Evolutionary conservation across 2,888 invertebrate genomes (phyloP).

Genomic region (Himalopsyche kuldschensis): DNA sequence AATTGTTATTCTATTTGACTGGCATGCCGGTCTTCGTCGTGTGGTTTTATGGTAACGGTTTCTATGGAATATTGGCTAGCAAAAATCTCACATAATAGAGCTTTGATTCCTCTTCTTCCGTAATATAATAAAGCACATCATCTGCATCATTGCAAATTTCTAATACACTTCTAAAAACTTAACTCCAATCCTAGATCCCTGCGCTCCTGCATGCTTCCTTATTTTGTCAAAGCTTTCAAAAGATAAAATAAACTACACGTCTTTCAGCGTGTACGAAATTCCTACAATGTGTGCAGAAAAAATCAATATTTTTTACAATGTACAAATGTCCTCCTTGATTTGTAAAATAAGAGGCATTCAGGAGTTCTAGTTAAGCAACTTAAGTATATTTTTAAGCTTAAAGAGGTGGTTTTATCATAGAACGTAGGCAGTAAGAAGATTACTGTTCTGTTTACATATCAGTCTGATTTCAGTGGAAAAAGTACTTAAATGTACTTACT

Average conservation of each 20-base stretch:
- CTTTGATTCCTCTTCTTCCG: background rate
- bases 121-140: background rate
- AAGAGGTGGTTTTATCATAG: background rate
- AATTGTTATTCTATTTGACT: background rate
- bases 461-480: too few relatives aligned
- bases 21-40: too few relatives aligned
- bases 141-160: background rate
- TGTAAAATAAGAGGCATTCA: conserved; percentile 27
- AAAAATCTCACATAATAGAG: background rate
- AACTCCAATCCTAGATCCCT: background rate
- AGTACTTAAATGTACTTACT: too few relatives aligned
- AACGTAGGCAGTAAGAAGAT: background rate
- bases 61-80: background rate
- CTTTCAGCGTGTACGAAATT: background rate
- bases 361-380: conserved; percentile 11
- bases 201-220: conserved; percentile 31
- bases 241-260: background rate
- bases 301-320: background rate
- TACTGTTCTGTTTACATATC: too few relatives aligned
- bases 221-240: conserved; percentile 20
- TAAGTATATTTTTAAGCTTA: background rate
- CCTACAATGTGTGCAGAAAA: conserved; percentile 33
- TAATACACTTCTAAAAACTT: background rate
- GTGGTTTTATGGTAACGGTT: background rate
- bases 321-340: conserved; percentile 15